Conservation (phyloP, 1,140 invertebrate species). For the Trichonephila inaurata region DNA sequence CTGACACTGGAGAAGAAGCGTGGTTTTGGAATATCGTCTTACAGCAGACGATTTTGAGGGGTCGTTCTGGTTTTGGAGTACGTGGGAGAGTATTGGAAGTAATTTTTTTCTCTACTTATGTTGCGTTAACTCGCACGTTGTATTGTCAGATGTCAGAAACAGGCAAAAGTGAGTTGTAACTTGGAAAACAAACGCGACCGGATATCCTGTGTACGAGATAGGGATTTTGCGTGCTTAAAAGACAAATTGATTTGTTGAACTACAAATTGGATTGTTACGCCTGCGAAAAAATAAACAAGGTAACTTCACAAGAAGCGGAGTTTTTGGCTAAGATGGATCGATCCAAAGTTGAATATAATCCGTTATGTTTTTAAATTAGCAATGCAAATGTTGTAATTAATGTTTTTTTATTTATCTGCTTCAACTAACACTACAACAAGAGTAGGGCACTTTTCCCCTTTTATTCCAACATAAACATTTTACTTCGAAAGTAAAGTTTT, state of each 20-base stretch:
- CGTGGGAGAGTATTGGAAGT: not conserved
- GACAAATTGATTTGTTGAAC: not conserved
- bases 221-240: not conserved
- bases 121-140: not conserved
- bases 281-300: no score
- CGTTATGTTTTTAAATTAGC: no score
- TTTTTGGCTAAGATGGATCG: no score
- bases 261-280: not conserved
- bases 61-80: not conserved
- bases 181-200: slow-evolving; percentile 7
- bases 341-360: no score
- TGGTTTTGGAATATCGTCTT: not conserved
- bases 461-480: no score
- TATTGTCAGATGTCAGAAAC: slow-evolving; percentile 43
- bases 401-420: no score
- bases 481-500: no score
- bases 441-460: no score
- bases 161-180: not conserved
- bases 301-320: no score
- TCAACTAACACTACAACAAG: no score
- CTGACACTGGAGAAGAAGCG: slow-evolving; percentile 1
- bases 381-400: no score
- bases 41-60: slow-evolving; percentile 25
- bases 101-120: not conserved
- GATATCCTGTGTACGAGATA: slow-evolving; percentile 38